Evolutionary conservation across 2,888 invertebrate genomes (phyloP), one percentile per base, ranked within the genome.

Genomic region (Achlya flavicornis): DNA sequence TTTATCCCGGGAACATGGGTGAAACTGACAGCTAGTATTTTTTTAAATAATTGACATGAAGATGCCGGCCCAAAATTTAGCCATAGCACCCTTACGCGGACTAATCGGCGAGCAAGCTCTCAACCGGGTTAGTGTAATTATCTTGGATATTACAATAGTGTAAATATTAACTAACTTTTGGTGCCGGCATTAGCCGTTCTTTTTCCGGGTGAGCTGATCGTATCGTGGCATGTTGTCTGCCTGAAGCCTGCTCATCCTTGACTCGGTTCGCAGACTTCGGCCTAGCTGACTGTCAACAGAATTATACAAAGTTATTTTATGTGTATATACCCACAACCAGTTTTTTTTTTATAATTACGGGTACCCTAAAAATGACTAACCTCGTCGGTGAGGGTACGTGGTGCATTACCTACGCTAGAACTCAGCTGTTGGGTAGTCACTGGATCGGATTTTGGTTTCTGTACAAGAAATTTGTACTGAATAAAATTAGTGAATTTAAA

Each of bases 221-320:
- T 4, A 72, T 59, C 4, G 61, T 58, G 14, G 67, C 35, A 35
- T 71, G 68, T 7, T 70, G 63, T 63, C 70, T 76, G 11, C 68
- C 64, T 10, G 73, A 58, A 59, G 61, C 63, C 4, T 69, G 61
- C 1, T 85, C 84, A 65, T 86, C 86, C 73, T 78, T 85, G 8
- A 70, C 63, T 66, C 82, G 81, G 68, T 76, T 84, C 26, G 80
- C 84, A 10, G 88, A 88, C 66, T 81, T 88, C 10, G 89, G 89
- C 46, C 86, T 78, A 57, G 70, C 12, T 80, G 80, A 66, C 69
- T 70, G 43, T 35, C 59, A 66, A 19, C 63, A 33, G 43, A 62
- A 19, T n/a, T 48, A 57, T 32, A 41, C 11, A 61, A 58, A 60
- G 10, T 38, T 26, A 11, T 35, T 14, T 2, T 46, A 14, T 43